Evolutionary conservation across 2,113 vertebrate species (phyloP), one percentile per base, ranked within the genome.

Genomic region (Myotis brandtii): DNA sequence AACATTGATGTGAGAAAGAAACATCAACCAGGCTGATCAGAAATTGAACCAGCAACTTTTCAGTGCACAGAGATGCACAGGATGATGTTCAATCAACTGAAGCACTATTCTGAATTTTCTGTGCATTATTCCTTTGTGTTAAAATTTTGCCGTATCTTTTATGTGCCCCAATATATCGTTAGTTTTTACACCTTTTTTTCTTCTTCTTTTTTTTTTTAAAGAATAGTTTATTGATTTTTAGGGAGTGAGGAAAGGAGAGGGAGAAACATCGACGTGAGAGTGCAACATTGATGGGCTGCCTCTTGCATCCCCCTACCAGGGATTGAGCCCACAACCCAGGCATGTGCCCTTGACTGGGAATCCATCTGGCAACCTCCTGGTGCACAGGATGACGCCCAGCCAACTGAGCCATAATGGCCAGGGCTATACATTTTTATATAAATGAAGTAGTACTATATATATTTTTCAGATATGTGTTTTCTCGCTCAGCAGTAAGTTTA

Each of bases 391-490:
- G 30, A 17, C 2, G 14, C 64, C 62, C 27, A 66, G 30, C 30
- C 30, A n/a, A n/a, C 64, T n/a, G 64, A 66, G 64, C 30, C 30
- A 66, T 32, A 32, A n/a, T 16, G 1, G 64, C 32, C 64, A 66
- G 30, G 64, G 64, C 30, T 46, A 75, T 27, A 17, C 25, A 48
- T 18, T 91, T 95, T 73, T 76, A 54, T 91, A 17, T 59, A 95
- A 95, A 54, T 93, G 23, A 30, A 86, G 0, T 69, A 69, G 59
- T 95, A 25, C 3, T 69, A 30, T 70, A 40, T 64, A 10, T 88
- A 12, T 69, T 90, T 18, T 90, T 97, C 13, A 86, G 34, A 75
- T n/a, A 77, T 81, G 20, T 85, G 27, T 81, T 93, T 95, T 91
- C 23, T 83, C 12, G 72, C 6, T 81, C 18, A 85, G 52, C 6